Conservation (phyloP, 2,113 vertebrate species). For the Gallinago paraguaiae region DNA sequence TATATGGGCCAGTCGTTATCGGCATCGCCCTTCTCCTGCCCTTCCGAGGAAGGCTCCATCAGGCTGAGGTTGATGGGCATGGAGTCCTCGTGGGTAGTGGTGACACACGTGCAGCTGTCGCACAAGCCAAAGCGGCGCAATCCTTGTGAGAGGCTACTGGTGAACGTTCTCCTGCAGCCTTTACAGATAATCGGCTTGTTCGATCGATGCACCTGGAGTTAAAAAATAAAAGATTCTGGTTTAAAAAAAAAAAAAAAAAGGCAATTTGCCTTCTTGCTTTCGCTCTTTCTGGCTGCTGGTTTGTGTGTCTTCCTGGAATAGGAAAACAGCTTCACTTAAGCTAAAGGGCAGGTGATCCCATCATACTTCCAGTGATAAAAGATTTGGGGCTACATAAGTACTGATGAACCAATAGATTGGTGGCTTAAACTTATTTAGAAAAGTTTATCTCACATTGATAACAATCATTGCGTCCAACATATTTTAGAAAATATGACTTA, state of each 20-base stretch:
- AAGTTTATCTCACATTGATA: not conserved
- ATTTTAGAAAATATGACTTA: accelerated
- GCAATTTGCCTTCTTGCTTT: not conserved
- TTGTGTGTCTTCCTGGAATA: not conserved
- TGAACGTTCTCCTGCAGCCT: conserved; percentile 91
- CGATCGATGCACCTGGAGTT: conserved; percentile 89
- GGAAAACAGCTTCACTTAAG: accelerated
- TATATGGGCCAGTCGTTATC: conserved; percentile 92
- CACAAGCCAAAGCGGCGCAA: conserved; percentile 90
- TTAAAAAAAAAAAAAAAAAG: not conserved
- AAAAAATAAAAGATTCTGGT: not conserved
- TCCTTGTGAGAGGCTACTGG: conserved; percentile 84
- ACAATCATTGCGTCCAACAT: accelerated
- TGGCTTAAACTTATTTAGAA: not conserved
- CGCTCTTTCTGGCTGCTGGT: not conserved
- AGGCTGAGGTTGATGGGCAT: conserved; percentile 80
- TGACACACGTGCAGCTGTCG: conserved; percentile 92
- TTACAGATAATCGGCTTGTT: conserved; percentile 94
- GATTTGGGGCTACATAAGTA: accelerated
- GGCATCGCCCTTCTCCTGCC: conserved; percentile 79
- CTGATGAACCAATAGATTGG: accelerated
- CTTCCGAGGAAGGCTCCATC: conserved; percentile 76
- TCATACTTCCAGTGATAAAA: accelerated
- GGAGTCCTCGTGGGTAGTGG: conserved; percentile 84
- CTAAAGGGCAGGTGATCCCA: not conserved